Base-by-base conservation (phyloP, 2,888 invertebrate genomes). In the Phania funesta region DNA sequence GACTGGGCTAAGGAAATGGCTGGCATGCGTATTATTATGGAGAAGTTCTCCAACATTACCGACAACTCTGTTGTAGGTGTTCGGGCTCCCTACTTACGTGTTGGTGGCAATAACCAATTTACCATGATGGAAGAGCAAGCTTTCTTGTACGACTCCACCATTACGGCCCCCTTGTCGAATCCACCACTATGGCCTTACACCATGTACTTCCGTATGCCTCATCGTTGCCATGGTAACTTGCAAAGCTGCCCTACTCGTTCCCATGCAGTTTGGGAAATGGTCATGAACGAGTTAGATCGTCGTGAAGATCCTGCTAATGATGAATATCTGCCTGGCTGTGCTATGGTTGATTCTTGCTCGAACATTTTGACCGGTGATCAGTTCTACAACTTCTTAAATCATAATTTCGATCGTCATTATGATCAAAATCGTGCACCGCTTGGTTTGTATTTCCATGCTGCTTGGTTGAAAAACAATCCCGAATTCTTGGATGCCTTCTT, bases 131-230 rank as follows among this genome's bases (percentile, higher is more conserved):
- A 97, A 91, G 97, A 98, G 91, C 96, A 97, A 90, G 96, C 96
- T 11, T 98, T 98, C 93, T 92, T 97, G 56, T 99, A 98, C 90
- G 98, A 99, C 91, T 97, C 98, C 50, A 98, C 98, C 64, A 97
- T 98, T 90, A 97, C 97, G 0, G 97, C 97, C 1, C 96, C 97
- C 0, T 92, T 97, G 41, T 96, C 95, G 85, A 96, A 97, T 89
- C 97, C 97, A 20, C 98, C 98, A 67, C 94, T 97, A 85, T 99
- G 99, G 99, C 99, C 99, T 3, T 99, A 99, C 93, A 99, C 98
- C 76, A 96, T 99, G 95, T 98, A 98, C 93, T 98, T 97, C 94
- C 94, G 96, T 87, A 97, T 98, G 96, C 97, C 98, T 0, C 98
- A 97, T 91, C 94, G 96, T 80, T 98, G 98, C 88, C 97, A 97